Evolutionary conservation across 2,113 vertebrate species (phyloP).

Genomic region (Antechinus flavipes): DNA sequence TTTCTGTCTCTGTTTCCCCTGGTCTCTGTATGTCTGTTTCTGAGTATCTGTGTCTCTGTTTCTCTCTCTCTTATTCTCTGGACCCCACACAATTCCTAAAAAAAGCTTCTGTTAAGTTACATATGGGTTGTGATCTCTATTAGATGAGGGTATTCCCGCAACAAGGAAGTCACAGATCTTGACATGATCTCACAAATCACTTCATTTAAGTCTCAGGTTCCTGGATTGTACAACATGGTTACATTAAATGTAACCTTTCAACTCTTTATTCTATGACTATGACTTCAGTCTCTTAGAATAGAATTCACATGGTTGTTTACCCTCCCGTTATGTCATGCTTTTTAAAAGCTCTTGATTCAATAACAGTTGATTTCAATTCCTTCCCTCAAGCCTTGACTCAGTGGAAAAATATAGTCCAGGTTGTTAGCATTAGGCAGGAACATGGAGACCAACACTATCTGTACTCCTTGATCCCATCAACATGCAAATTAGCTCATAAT

Average conservation of each 20-base stretch:
- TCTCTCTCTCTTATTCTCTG: not conserved
- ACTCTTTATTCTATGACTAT: not conserved
- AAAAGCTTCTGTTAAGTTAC: not conserved
- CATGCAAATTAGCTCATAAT: not conserved
- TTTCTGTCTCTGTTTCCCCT: no score
- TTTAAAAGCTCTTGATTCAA: not conserved
- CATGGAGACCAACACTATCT: not conserved
- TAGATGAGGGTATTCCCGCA: not conserved
- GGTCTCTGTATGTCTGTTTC: no score
- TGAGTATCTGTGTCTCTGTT: no score
- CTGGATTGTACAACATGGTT: not conserved
- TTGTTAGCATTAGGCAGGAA: not conserved
- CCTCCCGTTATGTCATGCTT: not conserved
- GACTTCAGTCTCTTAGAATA: not conserved
- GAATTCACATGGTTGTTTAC: not conserved
- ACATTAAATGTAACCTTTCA: not conserved
- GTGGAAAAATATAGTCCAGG: not conserved
- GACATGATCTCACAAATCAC: not conserved
- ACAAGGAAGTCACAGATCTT: not conserved
- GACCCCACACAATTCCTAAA: not conserved
- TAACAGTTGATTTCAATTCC: not conserved
- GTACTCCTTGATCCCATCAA: not conserved
- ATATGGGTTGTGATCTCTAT: not conserved
- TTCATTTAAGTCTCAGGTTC: not conserved
- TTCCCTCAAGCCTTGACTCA: not conserved